Evolutionary conservation across 2,888 invertebrate species (phyloP).

Genomic region (Beris chalybata): DNA sequence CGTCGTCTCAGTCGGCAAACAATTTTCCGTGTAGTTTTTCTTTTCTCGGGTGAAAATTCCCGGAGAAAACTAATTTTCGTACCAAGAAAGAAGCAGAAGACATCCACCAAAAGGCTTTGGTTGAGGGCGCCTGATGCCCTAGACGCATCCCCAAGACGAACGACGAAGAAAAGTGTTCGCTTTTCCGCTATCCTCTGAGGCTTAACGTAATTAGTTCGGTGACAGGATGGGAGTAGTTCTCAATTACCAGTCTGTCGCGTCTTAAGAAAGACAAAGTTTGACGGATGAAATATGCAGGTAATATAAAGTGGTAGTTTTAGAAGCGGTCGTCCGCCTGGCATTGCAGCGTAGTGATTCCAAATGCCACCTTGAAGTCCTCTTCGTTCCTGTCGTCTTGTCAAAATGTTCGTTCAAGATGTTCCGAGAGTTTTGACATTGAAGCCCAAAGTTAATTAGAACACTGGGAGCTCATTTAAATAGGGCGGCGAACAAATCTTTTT

Average conservation of each 20-base stretch:
- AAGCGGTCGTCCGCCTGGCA: not conserved
- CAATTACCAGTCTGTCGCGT: conserved; percentile 26
- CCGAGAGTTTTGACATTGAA: not conserved
- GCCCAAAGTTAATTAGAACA: conserved; percentile 6
- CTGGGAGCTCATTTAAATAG: not conserved
- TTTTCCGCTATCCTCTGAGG: conserved; percentile 8
- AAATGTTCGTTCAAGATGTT: not conserved
- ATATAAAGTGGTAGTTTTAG: not conserved
- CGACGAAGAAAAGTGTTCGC: not conserved
- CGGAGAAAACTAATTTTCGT: conserved; percentile 27
- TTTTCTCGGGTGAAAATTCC: conserved; percentile 2
- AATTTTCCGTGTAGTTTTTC: not conserved
- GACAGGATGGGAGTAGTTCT: conserved; percentile 30
- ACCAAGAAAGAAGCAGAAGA: conserved; percentile 8
- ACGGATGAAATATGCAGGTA: conserved; percentile 27
- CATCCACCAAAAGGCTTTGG: not conserved
- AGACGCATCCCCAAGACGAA: not conserved
- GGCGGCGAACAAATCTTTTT: too few relatives aligned
- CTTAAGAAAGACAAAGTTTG: conserved; percentile 11
- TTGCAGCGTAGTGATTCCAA: too few relatives aligned
- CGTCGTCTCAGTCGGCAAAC: conserved; percentile 9
- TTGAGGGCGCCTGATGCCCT: not conserved
- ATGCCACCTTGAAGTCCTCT: too few relatives aligned
- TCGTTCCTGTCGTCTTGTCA: not conserved
- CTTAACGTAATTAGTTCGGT: conserved; percentile 30